Evolutionary conservation across 2,888 invertebrate species (phyloP).

Genomic region (Agriopis leucophaearia): DNA sequence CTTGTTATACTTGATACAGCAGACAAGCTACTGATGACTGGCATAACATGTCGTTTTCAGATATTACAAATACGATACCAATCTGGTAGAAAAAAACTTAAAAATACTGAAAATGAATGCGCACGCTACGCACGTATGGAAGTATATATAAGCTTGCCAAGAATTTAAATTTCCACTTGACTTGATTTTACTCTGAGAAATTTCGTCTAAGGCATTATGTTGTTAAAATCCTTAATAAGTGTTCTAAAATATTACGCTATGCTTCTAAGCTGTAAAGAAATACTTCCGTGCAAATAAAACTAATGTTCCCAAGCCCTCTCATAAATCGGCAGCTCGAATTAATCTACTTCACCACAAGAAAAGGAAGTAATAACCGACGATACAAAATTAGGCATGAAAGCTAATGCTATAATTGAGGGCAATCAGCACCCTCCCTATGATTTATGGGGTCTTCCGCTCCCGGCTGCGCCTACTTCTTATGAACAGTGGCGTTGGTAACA

Average conservation of each 20-base stretch:
- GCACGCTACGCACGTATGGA: no score
- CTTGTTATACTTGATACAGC: constrained; percentile 3
- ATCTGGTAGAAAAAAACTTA: not conserved
- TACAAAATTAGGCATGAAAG: constrained; percentile 81
- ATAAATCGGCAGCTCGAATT: constrained; percentile 37
- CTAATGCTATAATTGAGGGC: constrained; percentile 84
- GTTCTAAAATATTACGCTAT: no score
- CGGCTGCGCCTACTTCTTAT: constrained; percentile 63
- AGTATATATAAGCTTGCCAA: no score
- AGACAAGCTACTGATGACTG: not conserved
- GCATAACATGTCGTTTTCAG: not conserved
- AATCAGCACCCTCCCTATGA: constrained; percentile 81
- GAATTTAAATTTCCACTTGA: no score
- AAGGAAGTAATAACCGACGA: constrained; percentile 60
- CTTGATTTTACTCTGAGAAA: no score
- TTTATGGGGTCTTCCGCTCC: constrained; percentile 63
- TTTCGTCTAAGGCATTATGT: no score
- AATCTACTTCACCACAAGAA: constrained; percentile 59
- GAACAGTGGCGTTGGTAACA: constrained; percentile 57
- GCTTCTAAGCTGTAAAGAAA: not conserved
- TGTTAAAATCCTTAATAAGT: no score
- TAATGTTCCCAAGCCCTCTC: constrained; percentile 10
- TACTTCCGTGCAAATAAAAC: not conserved
- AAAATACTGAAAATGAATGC: no score
- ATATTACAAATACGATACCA: no score